Conservation (phyloP, 1,140 invertebrate genomes). For the Pseudomyrmex flavicornis region DNA sequence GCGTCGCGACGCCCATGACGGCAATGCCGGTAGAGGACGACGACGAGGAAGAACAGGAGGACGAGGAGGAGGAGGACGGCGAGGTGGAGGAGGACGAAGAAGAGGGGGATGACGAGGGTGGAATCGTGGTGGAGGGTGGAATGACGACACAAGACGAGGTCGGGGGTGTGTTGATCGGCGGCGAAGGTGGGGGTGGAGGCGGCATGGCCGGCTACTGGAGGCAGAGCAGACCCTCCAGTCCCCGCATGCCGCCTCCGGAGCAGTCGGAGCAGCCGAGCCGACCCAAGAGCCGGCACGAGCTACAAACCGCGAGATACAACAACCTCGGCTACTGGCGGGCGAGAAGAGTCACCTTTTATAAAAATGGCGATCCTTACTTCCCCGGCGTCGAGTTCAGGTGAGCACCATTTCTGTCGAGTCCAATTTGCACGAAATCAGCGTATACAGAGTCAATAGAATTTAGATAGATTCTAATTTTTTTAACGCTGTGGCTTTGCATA, state of each 20-base stretch:
- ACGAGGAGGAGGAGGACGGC: conserved; percentile 72
- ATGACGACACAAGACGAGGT: conserved; percentile 82
- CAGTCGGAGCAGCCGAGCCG: conserved; percentile 82
- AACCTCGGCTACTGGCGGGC: conserved; percentile 95
- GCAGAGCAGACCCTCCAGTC: conserved; percentile 85
- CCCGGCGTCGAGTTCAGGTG: conserved; percentile 94
- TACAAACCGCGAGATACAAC: conserved; percentile 88
- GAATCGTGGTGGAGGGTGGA: conserved; percentile 69
- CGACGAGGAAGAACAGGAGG: conserved; percentile 65
- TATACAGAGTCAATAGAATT: too few relatives aligned
- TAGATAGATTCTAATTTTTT: too few relatives aligned
- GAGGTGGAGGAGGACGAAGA: conserved; percentile 68
- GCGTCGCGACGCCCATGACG: conserved; percentile 67
- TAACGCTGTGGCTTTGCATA: too few relatives aligned
- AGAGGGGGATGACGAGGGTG: conserved; percentile 58
- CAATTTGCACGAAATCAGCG: background rate
- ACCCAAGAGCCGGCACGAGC: conserved; percentile 84
- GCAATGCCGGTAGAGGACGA: conserved; percentile 66
- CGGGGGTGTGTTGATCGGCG: conserved; percentile 85
- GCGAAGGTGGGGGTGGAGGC: conserved; percentile 84
- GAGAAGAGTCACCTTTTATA: conserved; percentile 94
- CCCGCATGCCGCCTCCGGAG: conserved; percentile 86
- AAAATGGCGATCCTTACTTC: conserved; percentile 97
- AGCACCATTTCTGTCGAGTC: conserved; percentile 1
- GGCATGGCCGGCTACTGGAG: conserved; percentile 87